These are phyloP conservation scores for Hyla sarda DNA, from an alignment of 2,113 vertebrate genomes.

Conservation along the genomic window DNA sequence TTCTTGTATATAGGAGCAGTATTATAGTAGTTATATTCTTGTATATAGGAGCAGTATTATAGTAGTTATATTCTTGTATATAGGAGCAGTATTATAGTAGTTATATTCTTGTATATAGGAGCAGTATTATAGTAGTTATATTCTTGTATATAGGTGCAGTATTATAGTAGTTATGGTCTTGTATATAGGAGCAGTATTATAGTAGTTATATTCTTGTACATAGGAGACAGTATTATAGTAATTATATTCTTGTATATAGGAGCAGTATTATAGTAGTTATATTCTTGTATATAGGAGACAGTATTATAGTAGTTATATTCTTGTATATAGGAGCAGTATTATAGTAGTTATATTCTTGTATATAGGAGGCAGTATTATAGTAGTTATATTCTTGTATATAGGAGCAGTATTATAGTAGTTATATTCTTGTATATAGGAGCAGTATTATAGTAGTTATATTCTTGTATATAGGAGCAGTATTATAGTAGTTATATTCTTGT, in stretches of 20 bases:
- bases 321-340: constrained; percentile 1
- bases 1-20: too few relatives aligned
- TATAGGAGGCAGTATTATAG: background rate
- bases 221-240: constrained; percentile 6
- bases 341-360: constrained; percentile 8
- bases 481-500: background rate
- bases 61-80: constrained; percentile 14
- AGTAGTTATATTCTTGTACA: background rate
- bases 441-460: background rate
- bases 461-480: background rate
- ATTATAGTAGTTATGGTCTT: too few relatives aligned
- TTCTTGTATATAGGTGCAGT: background rate
- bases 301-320: constrained; percentile 13
- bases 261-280: constrained; percentile 1
- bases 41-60: too few relatives aligned
- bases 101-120: background rate
- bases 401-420: background rate
- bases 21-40: too few relatives aligned
- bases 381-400: background rate
- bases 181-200: background rate
- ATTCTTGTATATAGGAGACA: background rate
- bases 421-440: too few relatives aligned
- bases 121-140: constrained; percentile 9
- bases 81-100: constrained; percentile 13
- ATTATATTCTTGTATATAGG: constrained; percentile 5